phyloP scores from a whole-genome alignment of 2,888 invertebrate species.

The Drosophila helvetica region DNA sequence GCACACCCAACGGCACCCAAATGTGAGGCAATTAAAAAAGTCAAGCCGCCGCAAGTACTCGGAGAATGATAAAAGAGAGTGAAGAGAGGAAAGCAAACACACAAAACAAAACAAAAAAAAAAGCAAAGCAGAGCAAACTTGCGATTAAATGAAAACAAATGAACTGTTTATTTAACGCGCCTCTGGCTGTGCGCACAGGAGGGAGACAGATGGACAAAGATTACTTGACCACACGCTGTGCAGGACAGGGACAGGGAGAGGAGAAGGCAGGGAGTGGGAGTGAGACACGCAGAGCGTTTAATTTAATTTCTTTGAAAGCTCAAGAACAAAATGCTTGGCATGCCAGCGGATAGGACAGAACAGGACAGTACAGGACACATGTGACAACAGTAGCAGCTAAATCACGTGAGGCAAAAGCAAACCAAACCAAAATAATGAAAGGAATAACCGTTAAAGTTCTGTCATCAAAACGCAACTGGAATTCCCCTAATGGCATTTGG shows the following conservation, averaged over 20 bases:
- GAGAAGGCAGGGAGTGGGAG: constrained; percentile 4
- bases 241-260: neutral
- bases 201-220: constrained; percentile 20
- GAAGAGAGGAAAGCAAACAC: constrained; percentile 26
- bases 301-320: constrained; percentile 81
- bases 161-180: constrained; percentile 81
- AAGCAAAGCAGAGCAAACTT: constrained; percentile 61
- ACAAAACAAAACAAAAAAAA: constrained; percentile 36
- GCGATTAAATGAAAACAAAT: constrained; percentile 76
- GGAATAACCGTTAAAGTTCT: constrained; percentile 57
- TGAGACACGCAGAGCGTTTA: constrained; percentile 80
- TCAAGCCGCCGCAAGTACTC: constrained; percentile 30
- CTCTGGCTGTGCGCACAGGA: constrained; percentile 42
- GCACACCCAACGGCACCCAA: constrained; percentile 62
- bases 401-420: constrained; percentile 69
- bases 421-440: constrained; percentile 43
- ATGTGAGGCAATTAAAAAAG: constrained; percentile 75
- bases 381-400: constrained; percentile 65
- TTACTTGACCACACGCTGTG: constrained; percentile 53
- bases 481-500: constrained; percentile 74
- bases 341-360: constrained; percentile 55
- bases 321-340: constrained; percentile 70
- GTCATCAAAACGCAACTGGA: constrained; percentile 74
- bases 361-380: constrained; percentile 59
- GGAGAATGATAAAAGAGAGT: constrained; percentile 31